These are phyloP conservation scores for Platycheirus rosarum DNA, from an alignment of 2,888 invertebrate genomes.

Conservation along the genomic window DNA sequence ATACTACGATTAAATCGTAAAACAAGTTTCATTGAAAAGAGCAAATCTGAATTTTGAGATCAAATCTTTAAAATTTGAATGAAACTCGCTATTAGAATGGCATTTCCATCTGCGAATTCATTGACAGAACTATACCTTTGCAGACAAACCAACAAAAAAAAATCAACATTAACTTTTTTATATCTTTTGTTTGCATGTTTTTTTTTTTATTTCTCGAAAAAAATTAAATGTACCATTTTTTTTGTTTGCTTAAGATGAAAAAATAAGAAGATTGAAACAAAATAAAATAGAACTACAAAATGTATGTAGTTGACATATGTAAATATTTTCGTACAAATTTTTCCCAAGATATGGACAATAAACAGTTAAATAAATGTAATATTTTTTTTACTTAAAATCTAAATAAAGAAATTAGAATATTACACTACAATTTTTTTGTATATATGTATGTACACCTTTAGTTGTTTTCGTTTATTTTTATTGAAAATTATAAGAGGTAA, in stretches of 20 bases:
- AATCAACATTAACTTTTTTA: constrained; percentile 1
- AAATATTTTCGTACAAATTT: constrained; percentile 30
- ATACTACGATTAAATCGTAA: no score
- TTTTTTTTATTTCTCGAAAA: constrained; percentile 40
- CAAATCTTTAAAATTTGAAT: no score
- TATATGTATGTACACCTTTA: constrained; percentile 54
- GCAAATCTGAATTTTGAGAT: no score
- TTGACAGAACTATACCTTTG: no score
- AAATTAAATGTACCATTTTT: constrained; percentile 20
- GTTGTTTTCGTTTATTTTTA: constrained; percentile 10
- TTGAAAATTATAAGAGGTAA: constrained; percentile 17
- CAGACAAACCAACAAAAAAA: constrained; percentile 9
- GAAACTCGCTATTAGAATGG: no score
- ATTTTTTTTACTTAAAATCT: constrained; percentile 37
- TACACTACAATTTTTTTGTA: constrained; percentile 11
- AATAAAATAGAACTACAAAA: constrained; percentile 40
- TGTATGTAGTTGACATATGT: constrained; percentile 17
- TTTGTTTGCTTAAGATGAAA: constrained; percentile 22
- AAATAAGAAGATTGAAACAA: constrained; percentile 30
- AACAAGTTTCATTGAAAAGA: no score
- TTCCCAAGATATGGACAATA: constrained; percentile 16
- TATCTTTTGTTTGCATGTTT: constrained; percentile 26
- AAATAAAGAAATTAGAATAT: constrained; percentile 36
- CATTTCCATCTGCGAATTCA: no score
- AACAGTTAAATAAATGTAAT: constrained; percentile 15